Conservation (phyloP, 2,113 vertebrate species). For the western clawed frog (Xenopus tropicalis) region UCB_Xtro_10.0 CM004443.2:59435501-59436000, state of each 20-base stretch:
- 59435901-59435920: not conserved
- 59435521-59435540: conserved; percentile 21
- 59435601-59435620: conserved; percentile 12
- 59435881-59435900: not conserved
- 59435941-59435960: too few species aligned
- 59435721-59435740: not conserved
- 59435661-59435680: conserved; percentile 6
- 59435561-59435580: conserved; percentile 8
- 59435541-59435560: conserved; percentile 1
- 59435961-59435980: too few species aligned
- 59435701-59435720: conserved; percentile 23
- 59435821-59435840: not conserved
- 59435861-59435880: not conserved
- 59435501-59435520: conserved; percentile 35
- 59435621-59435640: conserved; percentile 12
- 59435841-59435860: not conserved
- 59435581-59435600: conserved; percentile 5
- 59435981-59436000: too few species aligned
- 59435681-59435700: conserved; percentile 2
- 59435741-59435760: not conserved
- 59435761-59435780: not conserved
- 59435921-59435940: too few species aligned
- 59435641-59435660: conserved; percentile 17
- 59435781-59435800: not conserved
- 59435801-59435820: not conserved